These are phyloP conservation scores for Gadopsis marmoratus DNA, from an alignment of 2,797 vertebrate genomes.

Conservation along the genomic window DNA sequence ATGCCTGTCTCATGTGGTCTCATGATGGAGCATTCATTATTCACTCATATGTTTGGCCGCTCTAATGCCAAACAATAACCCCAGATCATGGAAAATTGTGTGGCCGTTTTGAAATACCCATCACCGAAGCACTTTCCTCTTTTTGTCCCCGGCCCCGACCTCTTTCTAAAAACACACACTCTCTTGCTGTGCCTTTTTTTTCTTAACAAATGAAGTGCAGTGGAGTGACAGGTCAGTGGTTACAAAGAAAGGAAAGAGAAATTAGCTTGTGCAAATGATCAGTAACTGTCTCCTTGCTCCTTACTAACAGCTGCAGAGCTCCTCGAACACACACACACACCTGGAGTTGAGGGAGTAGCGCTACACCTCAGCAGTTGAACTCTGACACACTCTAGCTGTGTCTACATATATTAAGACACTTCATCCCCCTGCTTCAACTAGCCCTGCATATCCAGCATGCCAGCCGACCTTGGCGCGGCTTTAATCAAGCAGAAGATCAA, in stretches of 20 bases:
- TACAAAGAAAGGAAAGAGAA: slow-evolving; percentile 17
- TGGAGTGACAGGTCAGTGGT: slow-evolving; percentile 11
- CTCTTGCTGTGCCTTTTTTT: slow-evolving; percentile 4
- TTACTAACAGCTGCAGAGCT: slow-evolving; percentile 38
- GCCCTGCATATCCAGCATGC: slow-evolving; percentile 31
- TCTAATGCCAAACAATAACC: slow-evolving; percentile 31
- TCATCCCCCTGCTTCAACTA: slow-evolving; percentile 60
- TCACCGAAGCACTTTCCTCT: background rate
- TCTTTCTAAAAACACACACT: background rate
- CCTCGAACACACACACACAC: slow-evolving; percentile 52
- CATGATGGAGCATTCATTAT: slow-evolving; percentile 54
- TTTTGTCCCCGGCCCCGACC: background rate
- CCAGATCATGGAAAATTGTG: background rate
- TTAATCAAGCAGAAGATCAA: slow-evolving; percentile 58
- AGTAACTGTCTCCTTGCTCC: slow-evolving; percentile 28
- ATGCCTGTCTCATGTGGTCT: slow-evolving; percentile 40
- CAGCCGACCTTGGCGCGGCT: slow-evolving; percentile 54
- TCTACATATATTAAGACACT: slow-evolving; percentile 63
- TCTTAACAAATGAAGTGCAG: slow-evolving; percentile 23
- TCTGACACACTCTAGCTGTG: slow-evolving; percentile 58
- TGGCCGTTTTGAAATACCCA: slow-evolving; percentile 13
- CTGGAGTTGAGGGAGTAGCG: slow-evolving; percentile 66
- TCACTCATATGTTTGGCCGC: slow-evolving; percentile 48
- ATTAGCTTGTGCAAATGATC: slow-evolving; percentile 28
- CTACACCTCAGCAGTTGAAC: slow-evolving; percentile 62